phyloP scores from a whole-genome alignment of 2,797 vertebrate genomes.

The Pseudomugil gertrudae region DNA sequence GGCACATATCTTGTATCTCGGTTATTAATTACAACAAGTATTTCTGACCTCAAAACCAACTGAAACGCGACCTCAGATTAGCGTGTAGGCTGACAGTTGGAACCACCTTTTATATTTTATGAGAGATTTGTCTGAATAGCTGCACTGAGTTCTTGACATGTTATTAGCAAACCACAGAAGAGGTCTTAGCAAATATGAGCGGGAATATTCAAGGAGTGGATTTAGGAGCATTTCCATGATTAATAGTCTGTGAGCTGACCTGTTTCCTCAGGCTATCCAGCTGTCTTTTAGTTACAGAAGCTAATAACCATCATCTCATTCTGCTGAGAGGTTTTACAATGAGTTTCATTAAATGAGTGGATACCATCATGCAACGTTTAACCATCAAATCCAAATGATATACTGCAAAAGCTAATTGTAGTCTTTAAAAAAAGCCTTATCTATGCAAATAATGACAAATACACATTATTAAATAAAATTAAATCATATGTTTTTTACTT shows the following conservation, averaged over 20 bases:
- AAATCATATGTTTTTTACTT: background rate
- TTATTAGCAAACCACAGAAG: conserved; percentile 41
- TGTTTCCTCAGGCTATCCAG: conserved; percentile 65
- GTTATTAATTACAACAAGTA: conserved; percentile 46
- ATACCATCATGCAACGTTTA: background rate
- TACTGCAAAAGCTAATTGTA: background rate
- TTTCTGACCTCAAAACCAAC: conserved; percentile 40
- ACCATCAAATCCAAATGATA: conserved; percentile 2
- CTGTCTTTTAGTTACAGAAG: conserved; percentile 60
- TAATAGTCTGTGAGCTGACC: conserved; percentile 65
- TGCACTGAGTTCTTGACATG: conserved; percentile 45
- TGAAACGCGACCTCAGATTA: conserved; percentile 23
- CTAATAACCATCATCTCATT: conserved; percentile 58
- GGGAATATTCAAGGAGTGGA: conserved; percentile 53
- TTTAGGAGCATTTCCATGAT: conserved; percentile 62
- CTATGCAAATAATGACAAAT: background rate
- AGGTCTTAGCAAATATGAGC: conserved; percentile 41
- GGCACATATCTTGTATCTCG: conserved; percentile 23
- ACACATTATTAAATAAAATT: background rate
- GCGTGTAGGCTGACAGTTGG: conserved; percentile 31
- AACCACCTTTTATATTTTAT: conserved; percentile 46
- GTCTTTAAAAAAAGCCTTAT: background rate
- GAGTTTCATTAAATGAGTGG: conserved; percentile 16
- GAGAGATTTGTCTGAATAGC: conserved; percentile 28
- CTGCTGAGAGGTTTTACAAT: background rate